Evolutionary conservation across 2,797 vertebrate species (phyloP).

Genomic region (Melanotaenia pygmaea): DNA sequence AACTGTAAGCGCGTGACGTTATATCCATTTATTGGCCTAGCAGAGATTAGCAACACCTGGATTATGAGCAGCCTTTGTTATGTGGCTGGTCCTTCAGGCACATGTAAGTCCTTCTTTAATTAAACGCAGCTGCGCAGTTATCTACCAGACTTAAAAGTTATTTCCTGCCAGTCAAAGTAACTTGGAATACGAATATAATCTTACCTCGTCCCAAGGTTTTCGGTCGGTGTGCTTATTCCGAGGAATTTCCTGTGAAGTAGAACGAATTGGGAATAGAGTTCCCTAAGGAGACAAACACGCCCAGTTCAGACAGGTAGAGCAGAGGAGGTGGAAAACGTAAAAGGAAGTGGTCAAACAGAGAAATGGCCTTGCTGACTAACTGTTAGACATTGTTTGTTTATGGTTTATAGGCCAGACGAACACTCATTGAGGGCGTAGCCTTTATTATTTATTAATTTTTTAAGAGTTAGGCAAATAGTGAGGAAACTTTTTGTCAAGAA

Average conservation of each 20-base stretch:
- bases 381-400: background rate
- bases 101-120: background rate
- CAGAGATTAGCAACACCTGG: conserved; percentile 9
- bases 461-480: too few species aligned
- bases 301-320: conserved; percentile 59
- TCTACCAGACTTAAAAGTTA: background rate
- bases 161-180: background rate
- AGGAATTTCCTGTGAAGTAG: conserved; percentile 17
- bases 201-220: conserved; percentile 55
- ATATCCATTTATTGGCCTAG: background rate
- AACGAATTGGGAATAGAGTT: conserved; percentile 16
- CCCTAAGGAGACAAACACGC: conserved; percentile 42
- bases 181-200: conserved; percentile 11
- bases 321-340: conserved; percentile 10
- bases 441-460: too few species aligned
- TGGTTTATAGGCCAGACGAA: background rate
- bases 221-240: conserved; percentile 26
- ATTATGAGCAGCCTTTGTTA: background rate
- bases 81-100: background rate
- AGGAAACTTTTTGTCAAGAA: too few species aligned
- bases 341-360: conserved; percentile 6
- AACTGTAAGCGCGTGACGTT: background rate
- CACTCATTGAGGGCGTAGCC: background rate
- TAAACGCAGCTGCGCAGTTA: background rate
- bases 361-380: background rate